Evolutionary conservation across 2,113 vertebrate species (phyloP).

Genomic region (Melanerpes aurifrons): DNA sequence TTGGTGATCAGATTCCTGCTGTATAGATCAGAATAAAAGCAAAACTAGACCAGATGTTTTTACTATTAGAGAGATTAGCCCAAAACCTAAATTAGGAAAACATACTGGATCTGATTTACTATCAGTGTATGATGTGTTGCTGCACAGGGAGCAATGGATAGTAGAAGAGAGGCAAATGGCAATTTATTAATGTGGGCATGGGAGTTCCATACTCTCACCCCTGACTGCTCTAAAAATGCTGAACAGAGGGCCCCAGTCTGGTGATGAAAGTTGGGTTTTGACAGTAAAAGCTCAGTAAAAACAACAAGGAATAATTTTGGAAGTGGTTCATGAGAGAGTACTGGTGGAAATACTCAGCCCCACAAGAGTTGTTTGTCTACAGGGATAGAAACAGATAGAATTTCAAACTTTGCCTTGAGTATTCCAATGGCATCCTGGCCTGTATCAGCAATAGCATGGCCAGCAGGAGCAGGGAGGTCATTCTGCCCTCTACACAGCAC

Average conservation of each 20-base stretch:
- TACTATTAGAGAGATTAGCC: slow-evolving; percentile 74
- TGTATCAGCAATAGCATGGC: no score
- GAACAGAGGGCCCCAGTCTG: slow-evolving; percentile 63
- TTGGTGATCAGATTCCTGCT: slow-evolving; percentile 71
- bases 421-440: no score
- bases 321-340: slow-evolving; percentile 10
- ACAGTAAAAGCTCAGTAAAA: slow-evolving; percentile 57
- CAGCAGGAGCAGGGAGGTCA: no score
- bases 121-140: slow-evolving; percentile 60
- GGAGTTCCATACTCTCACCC: slow-evolving; percentile 60
- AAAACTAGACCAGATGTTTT: slow-evolving; percentile 80
- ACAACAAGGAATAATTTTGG: slow-evolving; percentile 49
- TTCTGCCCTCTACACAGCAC: no score
- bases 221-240: slow-evolving; percentile 79
- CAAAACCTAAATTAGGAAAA: slow-evolving; percentile 79
- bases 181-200: slow-evolving; percentile 69
- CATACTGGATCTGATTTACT: slow-evolving; percentile 79
- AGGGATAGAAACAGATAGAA: background rate
- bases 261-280: slow-evolving; percentile 73
- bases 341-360: background rate
- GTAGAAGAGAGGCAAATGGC: slow-evolving; percentile 39
- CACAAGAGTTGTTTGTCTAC: slow-evolving; percentile 31
- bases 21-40: slow-evolving; percentile 76
- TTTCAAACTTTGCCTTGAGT: background rate
- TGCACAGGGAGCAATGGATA: slow-evolving; percentile 54